Evolutionary conservation across 1,140 invertebrate species (phyloP), one percentile per base, ranked within the genome.

Genomic region (Bombus picipes): DNA sequence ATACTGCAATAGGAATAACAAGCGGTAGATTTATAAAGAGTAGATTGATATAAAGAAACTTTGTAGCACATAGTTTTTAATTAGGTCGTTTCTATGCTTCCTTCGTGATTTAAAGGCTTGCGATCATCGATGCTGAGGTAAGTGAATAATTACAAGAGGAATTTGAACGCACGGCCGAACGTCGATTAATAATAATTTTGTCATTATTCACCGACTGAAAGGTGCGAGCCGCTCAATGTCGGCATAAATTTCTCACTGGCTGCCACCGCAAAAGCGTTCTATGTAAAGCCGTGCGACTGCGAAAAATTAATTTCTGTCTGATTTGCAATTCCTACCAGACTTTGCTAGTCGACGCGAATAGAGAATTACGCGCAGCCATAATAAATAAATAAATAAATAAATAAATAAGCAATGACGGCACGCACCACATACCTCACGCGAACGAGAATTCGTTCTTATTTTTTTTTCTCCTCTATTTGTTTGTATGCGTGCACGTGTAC

Each of bases 381-480:
- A 94, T 93, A 87, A 91, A 91, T 94, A 93, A 92, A 37, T 70
- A 70, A 70, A 94, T 93, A 88, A 89, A 92, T 92, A 94, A 94
- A 39, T 39, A 39, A 39, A 94, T 94, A 93, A 91, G 88, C 93
- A 92, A 94, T 92, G 91, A 92, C 88, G 92, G 93, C 90, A 94
- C 89, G 93, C 93, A 90, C 92, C 92, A 93, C 85, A 94, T 94
- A 92, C 59, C 91, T 89, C 92, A 91, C 92, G 92, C 92, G 89
- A 94, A 87, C 88, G 71, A 74, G 68, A 81, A 83, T 87, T 80
- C 78, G 78, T 72, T 59, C 75, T 22, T 39, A n/a, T 32, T 13
- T 43, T 57, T 34, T 78, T 75, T 34, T 18, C 47, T 77, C 85
- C 84, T 86, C 76, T 32, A 1, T 66, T 66, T 66, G 4, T 66